A percentile compares a stretch with the other conserved stretches of the same genome.
These are phyloP conservation scores for Phytoseiulus persimilis DNA, from an alignment of 2,888 invertebrate species.

Conservation along the genomic window DNA sequence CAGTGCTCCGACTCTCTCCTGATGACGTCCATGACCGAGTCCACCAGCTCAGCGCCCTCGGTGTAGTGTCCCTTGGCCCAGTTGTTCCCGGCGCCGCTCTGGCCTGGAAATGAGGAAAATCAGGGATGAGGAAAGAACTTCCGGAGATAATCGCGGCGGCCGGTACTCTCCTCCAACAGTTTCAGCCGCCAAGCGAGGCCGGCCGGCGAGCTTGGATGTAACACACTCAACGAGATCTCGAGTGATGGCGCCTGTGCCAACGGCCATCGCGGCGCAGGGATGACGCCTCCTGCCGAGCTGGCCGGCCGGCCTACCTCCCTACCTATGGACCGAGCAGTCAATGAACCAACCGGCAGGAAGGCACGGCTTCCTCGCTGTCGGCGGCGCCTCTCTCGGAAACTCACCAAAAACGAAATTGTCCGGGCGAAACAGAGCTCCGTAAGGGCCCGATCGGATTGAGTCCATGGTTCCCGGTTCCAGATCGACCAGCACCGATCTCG, in stretches of 20 bases:
- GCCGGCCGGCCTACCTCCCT: background rate
- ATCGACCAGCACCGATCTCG: constrained; percentile 83
- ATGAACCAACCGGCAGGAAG: background rate
- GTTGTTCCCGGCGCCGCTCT: constrained; percentile 53
- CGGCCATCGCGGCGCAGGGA: background rate
- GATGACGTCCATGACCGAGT: constrained; percentile 54
- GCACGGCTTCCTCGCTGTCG: background rate
- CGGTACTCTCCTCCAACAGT: too few relatives aligned
- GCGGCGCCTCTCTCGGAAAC: background rate
- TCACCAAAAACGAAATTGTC: constrained; percentile 62
- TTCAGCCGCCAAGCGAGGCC: background rate
- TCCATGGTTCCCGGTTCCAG: constrained; percentile 97
- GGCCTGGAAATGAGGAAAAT: constrained; percentile 12
- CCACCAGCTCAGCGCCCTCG: constrained; percentile 54
- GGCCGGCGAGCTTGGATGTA: background rate
- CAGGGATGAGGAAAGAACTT: background rate
- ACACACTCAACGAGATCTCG: background rate
- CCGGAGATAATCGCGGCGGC: too few relatives aligned
- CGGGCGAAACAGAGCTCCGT: constrained; percentile 81
- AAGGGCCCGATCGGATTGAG: constrained; percentile 84
- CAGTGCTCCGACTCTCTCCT: constrained; percentile 54
- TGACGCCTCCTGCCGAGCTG: background rate
- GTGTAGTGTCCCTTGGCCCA: constrained; percentile 58
- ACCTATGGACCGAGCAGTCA: background rate
- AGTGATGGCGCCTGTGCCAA: background rate